Base-by-base conservation (phyloP, 2,113 vertebrate species). In the Paedocypris sp. region DNA sequence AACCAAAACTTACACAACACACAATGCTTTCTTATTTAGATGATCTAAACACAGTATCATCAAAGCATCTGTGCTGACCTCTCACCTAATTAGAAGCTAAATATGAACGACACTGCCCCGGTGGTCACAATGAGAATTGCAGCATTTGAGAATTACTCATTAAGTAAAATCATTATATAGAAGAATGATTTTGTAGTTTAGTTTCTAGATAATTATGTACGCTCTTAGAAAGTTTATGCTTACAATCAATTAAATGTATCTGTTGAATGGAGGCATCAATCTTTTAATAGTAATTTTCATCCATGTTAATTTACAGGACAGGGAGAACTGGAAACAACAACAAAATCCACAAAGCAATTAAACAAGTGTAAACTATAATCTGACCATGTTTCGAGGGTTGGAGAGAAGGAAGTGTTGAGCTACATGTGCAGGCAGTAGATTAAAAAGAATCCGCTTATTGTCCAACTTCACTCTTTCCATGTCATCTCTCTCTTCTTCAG, bases 381-480 rank as follows among this genome's bases (percentile, higher is more conserved):
- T 89, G 85, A 99, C 95, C 95, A 99, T 99, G 75, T 96, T 98
- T 60, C 94, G 87, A 67, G 95, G 95, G 73, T 99, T 99, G 35
- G 95, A 99, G 88, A 94, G 89, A 47, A 99, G 91, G 80, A 99
- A 99, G 73, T 99, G 95, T 67, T 99, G 93, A 26, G 95, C 94
- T 25, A 99, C 95, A 1, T 99, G 95, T 36, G 92, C 94, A 1
- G 94, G 94, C 62, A 99, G 84, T 38, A 99, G 82, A 75, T 99
- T 99, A 78, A 99, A 99, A 63, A 99, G 88, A 77, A 99, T 98
- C 76, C 95, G 85, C 77, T 95, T 97, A 73, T 99, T 98, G 77
- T 99, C 95, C 77, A 98, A 75, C 73, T 98, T 99, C 54, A 99
- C 95, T 66, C 83, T 88, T 67, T 99, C 94, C 95, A 99, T 99